Percentiles rank a stretch among this genome's conserved stretches.
Conservation (phyloP, 2,888 invertebrate genomes). For the Phengaris arion region DNA sequence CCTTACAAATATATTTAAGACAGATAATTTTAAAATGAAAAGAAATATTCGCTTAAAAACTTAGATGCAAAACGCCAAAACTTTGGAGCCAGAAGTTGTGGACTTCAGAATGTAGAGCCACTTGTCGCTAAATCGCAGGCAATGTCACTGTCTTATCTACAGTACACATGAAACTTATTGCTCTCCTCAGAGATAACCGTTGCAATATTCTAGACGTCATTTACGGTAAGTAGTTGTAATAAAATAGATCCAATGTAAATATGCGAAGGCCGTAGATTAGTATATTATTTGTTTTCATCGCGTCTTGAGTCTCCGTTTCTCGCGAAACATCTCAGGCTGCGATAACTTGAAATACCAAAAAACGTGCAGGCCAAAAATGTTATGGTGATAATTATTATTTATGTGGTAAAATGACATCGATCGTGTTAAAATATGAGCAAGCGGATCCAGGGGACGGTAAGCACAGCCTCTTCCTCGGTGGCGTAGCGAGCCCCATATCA, state of each 20-base stretch:
- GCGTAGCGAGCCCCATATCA: too few relatives aligned
- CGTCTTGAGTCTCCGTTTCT: not conserved
- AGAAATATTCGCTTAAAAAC: too few relatives aligned
- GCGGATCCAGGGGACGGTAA: not conserved
- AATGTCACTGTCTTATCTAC: not conserved
- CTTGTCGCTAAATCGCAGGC: not conserved
- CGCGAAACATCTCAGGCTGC: not conserved
- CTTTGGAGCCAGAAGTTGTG: not conserved
- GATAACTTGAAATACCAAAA: not conserved
- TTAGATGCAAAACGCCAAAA: too few relatives aligned
- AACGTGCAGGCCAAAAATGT: not conserved
- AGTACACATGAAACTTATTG: not conserved
- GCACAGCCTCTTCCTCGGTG: not conserved
- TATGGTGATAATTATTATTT: not conserved
- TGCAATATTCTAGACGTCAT: not conserved
- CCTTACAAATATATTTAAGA: too few relatives aligned
- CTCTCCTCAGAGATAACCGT: not conserved
- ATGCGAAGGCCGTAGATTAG: not conserved
- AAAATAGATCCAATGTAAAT: not conserved
- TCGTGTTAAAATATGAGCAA: not conserved
- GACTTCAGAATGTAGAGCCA: not conserved
- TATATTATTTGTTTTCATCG: not conserved
- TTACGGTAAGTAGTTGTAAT: not conserved
- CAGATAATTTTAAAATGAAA: too few relatives aligned
- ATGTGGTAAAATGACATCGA: not conserved